Evolutionary conservation across 2,113 vertebrate genomes (phyloP).

Genomic region (Thermophis baileyi): DNA sequence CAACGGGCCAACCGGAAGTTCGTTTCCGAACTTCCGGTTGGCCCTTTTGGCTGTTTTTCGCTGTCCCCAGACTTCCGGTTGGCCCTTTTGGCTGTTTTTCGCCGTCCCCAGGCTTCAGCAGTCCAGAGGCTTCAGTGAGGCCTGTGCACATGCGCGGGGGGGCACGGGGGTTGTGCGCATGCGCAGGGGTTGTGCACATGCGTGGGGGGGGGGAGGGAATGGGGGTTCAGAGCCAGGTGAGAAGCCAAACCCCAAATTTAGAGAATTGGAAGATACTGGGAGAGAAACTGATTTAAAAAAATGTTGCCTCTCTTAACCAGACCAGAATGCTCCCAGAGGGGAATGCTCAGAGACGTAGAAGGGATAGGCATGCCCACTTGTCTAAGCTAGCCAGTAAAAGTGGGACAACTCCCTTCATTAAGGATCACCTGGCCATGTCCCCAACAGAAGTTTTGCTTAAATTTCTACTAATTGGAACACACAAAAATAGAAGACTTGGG

Average conservation of each 20-base stretch:
- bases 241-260: background rate
- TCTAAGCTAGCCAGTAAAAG: background rate
- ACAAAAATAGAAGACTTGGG: background rate
- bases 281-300: background rate
- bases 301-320: background rate
- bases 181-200: too few species aligned
- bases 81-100: too few species aligned
- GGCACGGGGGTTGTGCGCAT: too few species aligned
- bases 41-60: too few species aligned
- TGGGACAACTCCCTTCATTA: background rate
- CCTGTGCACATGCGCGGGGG: too few species aligned
- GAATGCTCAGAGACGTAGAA: background rate
- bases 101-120: too few species aligned
- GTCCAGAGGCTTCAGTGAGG: too few species aligned
- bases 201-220: too few species aligned
- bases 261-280: background rate
- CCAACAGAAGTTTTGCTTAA: background rate
- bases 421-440: background rate
- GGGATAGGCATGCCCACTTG: background rate
- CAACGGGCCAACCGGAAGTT: too few species aligned
- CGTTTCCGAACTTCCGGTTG: too few species aligned
- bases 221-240: background rate
- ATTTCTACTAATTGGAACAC: background rate
- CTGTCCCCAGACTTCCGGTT: too few species aligned
- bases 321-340: background rate